These are phyloP conservation scores for Nannospalax galili DNA, from an alignment of 2,113 vertebrate species.

Conservation along the genomic window DNA sequence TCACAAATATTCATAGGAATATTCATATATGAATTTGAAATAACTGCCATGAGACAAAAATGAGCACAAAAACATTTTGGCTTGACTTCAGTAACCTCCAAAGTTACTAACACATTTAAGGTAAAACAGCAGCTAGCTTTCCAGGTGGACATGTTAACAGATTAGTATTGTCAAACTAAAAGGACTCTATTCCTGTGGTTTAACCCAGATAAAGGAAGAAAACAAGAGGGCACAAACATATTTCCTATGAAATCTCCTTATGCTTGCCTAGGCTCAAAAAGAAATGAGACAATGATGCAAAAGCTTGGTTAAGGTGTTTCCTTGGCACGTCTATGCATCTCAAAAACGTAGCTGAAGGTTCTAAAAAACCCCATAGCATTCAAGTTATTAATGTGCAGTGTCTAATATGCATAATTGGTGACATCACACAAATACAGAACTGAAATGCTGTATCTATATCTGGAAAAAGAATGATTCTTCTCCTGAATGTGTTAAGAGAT, in stretches of 20 bases:
- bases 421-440: background rate
- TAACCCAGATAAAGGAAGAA: background rate
- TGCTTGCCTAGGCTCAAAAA: background rate
- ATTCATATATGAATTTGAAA: background rate
- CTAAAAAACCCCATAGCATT: background rate
- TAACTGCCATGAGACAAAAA: slow-evolving; percentile 25
- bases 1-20: slow-evolving; percentile 7
- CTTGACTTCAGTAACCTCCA: background rate
- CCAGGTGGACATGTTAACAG: background rate
- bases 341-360: slow-evolving; percentile 10
- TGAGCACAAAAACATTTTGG: too few species aligned
- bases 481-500: background rate
- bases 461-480: background rate
- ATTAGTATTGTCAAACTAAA: background rate
- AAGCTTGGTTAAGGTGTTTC: background rate
- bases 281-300: background rate
- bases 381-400: background rate
- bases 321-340: background rate
- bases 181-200: background rate
- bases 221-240: background rate
- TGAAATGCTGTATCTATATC: background rate
- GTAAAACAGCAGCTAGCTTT: background rate
- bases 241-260: slow-evolving; percentile 4
- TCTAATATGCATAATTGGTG: background rate
- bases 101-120: background rate